Percentiles rank a stretch among this genome's conserved stretches.
phyloP scores from a whole-genome alignment of 2,888 invertebrate genomes.

The Empis stercorea region DNA sequence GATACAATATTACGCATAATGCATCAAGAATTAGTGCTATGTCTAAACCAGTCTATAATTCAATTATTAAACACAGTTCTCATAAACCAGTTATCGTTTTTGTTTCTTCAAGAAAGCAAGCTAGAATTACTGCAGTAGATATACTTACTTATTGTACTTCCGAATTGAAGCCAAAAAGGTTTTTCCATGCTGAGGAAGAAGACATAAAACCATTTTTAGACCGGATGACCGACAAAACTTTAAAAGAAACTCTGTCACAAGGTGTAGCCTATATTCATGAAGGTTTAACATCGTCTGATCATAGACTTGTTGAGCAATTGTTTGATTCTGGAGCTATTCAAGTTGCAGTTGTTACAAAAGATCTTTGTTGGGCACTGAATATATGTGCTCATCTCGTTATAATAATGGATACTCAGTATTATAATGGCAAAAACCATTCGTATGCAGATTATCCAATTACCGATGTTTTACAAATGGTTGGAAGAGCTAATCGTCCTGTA shows the following conservation, averaged over 20 bases:
- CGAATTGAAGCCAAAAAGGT: constrained; percentile 71
- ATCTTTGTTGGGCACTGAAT: constrained; percentile 84
- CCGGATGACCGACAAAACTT: constrained; percentile 73
- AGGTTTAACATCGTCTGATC: constrained; percentile 74
- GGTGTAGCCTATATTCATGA: constrained; percentile 98
- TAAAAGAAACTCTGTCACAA: constrained; percentile 83
- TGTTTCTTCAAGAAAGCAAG: constrained; percentile 82
- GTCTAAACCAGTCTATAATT: constrained; percentile 95
- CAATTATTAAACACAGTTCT: constrained; percentile 71
- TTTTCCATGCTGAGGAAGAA: constrained; percentile 77
- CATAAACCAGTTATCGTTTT: constrained; percentile 78
- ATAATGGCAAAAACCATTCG: constrained; percentile 68
- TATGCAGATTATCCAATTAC: constrained; percentile 98
- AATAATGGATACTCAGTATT: constrained; percentile 91
- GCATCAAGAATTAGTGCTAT: constrained; percentile 92
- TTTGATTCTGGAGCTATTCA: constrained; percentile 88
- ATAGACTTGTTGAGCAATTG: constrained; percentile 82
- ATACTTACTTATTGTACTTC: constrained; percentile 87
- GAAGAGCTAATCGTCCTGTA: constrained; percentile 84
- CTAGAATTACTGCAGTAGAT: constrained; percentile 90
- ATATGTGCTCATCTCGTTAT: constrained; percentile 89
- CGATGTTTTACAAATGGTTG: constrained; percentile 96
- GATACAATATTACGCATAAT: constrained; percentile 96
- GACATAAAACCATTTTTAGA: constrained; percentile 83
- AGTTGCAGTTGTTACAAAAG: constrained; percentile 82